phyloP scores from a whole-genome alignment of 2,797 vertebrate species.

The Catamblyrhynchus diadema region DNA sequence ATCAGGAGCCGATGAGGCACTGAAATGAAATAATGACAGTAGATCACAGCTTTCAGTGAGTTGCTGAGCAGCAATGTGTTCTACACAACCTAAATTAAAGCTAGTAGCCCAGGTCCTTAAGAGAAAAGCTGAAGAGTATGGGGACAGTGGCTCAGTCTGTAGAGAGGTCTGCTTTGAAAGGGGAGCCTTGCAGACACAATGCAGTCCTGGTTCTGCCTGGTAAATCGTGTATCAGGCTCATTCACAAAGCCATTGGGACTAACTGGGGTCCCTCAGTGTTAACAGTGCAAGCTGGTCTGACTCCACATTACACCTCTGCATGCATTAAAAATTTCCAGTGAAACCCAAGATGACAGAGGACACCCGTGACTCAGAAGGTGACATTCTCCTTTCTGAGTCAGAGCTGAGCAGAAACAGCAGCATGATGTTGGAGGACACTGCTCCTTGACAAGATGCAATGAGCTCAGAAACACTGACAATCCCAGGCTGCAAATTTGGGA shows the following conservation, averaged over 20 bases:
- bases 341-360: not conserved
- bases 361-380: not conserved
- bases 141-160: not conserved
- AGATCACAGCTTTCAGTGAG: not conserved
- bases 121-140: not conserved
- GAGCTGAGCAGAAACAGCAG: not conserved
- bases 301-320: not conserved
- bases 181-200: not conserved
- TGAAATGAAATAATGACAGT: conserved; percentile 2
- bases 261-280: not conserved
- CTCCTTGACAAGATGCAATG: not conserved
- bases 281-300: not conserved
- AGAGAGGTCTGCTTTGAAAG: not conserved
- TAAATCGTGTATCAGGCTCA: not conserved
- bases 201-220: not conserved
- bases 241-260: not conserved
- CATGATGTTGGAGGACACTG: not conserved
- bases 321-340: not conserved
- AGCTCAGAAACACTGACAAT: not conserved
- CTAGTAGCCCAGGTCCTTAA: not conserved
- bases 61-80: not conserved
- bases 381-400: conserved; percentile 36
- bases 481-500: not conserved
- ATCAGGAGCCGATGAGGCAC: not conserved
- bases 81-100: not conserved